Base-by-base conservation (phyloP, 2,888 invertebrate genomes). In the Chirona hameri region DNA sequence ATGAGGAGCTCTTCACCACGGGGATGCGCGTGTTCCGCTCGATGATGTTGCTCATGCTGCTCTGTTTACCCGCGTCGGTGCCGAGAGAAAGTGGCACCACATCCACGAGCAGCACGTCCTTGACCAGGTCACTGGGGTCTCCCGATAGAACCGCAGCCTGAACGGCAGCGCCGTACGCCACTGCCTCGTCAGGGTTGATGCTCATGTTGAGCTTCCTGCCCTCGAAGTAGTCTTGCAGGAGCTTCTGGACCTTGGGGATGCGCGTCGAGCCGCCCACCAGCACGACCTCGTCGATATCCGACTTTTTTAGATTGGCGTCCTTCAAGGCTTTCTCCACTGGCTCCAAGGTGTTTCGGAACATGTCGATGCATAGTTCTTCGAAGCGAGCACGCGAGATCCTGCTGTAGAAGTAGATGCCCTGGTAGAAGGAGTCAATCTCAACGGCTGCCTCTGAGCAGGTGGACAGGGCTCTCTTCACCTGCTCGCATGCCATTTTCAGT, bases 331-430 rank as follows among this genome's bases (percentile, higher is more conserved):
- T 91, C 86, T 92, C 92, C 3, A 93, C 92, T 7, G 92, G 92
- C 81, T 90, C 91, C 85, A 93, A 86, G 0, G 92, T 92, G 81
- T 90, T 88, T 84, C 90, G 88, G 88, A 93, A 92, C 79, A 93
- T 89, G 86, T 92, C 92, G 31, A 89, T 88, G 87, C 90, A 90
- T 83, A 92, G 86, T 86, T 92, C 92, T 87, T 92, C 92, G 88
- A 99, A 99, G 87, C 97, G 93, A 83, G 98, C 98, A 86, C 98
- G 91, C 27, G 98, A 97, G 88, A 99, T 94, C 82, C 93, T 95
- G 0, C 97, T 96, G 90, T 97, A 97, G 91, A 97, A 98, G 88
- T 99, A 98, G 86, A 96, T 93, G 85, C 98, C 98, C 88, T 98
- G 97, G 87, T 92, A 96, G 83, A 98, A 91, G 0, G 97, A 97